Conservation (phyloP, 2,797 vertebrate species). For the Leptoclinus maculatus region DNA sequence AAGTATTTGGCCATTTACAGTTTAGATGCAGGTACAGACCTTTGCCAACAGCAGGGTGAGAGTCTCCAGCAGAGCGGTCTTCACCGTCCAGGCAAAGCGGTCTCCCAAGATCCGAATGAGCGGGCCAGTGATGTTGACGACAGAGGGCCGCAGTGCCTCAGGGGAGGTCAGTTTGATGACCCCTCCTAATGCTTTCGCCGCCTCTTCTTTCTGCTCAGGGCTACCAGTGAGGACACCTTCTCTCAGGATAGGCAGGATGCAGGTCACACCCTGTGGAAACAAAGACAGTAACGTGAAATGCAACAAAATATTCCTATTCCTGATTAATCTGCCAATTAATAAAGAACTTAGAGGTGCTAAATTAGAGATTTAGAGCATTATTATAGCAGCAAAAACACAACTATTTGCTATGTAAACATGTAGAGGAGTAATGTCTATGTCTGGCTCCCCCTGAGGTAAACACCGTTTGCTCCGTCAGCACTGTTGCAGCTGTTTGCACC, state of each 20-base stretch:
- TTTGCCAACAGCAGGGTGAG: constrained; percentile 95
- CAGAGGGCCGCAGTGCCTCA: constrained; percentile 94
- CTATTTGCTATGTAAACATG: too few species aligned
- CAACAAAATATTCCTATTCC: neutral
- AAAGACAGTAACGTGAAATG: neutral
- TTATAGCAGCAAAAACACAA: too few species aligned
- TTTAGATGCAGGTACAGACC: constrained; percentile 73
- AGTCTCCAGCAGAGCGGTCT: constrained; percentile 95
- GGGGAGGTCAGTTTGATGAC: constrained; percentile 96
- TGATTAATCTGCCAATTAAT: neutral
- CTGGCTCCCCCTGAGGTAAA: too few species aligned
- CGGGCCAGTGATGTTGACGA: constrained; percentile 96
- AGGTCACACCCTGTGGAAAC: constrained; percentile 91
- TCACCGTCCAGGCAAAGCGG: constrained; percentile 96
- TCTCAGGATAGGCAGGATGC: constrained; percentile 94
- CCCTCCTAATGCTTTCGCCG: constrained; percentile 93
- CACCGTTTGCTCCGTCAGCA: too few species aligned
- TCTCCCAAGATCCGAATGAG: constrained; percentile 98
- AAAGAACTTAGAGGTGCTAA: too few species aligned
- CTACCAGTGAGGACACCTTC: constrained; percentile 96
- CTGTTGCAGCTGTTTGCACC: too few species aligned
- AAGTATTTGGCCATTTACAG: neutral
- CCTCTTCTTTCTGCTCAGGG: constrained; percentile 98
- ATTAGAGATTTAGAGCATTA: too few species aligned
- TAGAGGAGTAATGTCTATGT: too few species aligned